phyloP scores from a whole-genome alignment of 64 coral and sea anemone species.

The Acropora tenuis region DNA sequence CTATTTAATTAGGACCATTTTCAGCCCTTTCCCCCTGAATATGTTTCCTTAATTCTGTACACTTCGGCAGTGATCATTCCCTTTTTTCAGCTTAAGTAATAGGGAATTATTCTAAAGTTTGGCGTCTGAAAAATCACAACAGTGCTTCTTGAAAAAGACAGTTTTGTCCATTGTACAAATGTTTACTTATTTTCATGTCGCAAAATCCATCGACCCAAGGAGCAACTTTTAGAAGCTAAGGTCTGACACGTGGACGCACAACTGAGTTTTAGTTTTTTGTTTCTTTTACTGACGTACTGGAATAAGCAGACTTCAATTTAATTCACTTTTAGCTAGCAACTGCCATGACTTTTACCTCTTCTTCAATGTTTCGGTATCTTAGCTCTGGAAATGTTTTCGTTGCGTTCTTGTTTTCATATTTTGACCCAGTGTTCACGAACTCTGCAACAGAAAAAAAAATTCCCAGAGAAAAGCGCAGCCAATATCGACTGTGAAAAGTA shows the following conservation, averaged over 20 bases:
- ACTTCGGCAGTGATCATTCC: background rate
- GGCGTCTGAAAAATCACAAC: background rate
- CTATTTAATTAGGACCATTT: background rate
- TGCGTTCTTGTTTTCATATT: background rate
- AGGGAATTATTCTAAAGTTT: background rate
- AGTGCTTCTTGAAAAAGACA: slow-evolving; percentile 1
- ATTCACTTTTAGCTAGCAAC: too few relatives aligned
- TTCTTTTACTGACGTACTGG: too few relatives aligned
- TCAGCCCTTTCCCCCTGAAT: background rate
- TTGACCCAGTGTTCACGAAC: background rate
- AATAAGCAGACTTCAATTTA: too few relatives aligned
- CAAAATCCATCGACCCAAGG: background rate
- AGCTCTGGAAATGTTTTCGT: background rate
- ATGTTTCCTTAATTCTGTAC: background rate
- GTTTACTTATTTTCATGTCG: background rate
- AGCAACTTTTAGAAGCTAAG: background rate
- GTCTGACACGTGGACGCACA: background rate
- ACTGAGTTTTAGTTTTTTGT: too few relatives aligned
- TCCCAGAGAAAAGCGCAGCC: background rate
- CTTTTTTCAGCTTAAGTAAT: background rate
- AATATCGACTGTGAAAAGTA: slow-evolving; percentile 10
- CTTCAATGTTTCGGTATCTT: too few relatives aligned
- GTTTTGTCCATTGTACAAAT: slow-evolving; percentile 1
- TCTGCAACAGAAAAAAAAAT: background rate
- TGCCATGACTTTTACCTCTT: too few relatives aligned